Percentiles rank a stretch among this genome's conserved stretches.
phyloP scores from a whole-genome alignment of 2,797 vertebrate species.

The Crypturellus tataupa region DNA sequence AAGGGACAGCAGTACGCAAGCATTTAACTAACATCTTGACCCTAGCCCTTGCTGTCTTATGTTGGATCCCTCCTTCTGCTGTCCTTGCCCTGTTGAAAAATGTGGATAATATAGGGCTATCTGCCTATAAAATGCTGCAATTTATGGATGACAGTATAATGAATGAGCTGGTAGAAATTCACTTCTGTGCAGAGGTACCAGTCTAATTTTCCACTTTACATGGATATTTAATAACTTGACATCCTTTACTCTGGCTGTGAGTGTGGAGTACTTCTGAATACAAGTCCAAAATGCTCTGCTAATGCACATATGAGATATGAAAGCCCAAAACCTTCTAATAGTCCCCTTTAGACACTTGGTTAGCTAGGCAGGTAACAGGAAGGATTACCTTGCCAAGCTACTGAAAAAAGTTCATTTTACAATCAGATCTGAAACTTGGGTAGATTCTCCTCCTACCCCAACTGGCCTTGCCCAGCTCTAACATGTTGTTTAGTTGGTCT shows the following conservation, averaged over 20 bases:
- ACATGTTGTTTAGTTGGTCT: not conserved
- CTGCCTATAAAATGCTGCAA: not conserved
- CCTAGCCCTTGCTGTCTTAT: fast-evolving
- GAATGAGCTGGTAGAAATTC: not conserved
- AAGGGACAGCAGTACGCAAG: not conserved
- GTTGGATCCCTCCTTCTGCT: not conserved
- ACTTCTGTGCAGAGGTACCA: not conserved
- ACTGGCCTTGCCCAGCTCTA: not conserved
- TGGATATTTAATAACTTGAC: not conserved
- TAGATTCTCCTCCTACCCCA: not conserved
- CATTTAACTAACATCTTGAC: not conserved
- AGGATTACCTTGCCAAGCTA: not conserved
- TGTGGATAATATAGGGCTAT: not conserved
- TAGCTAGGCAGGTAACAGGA: not conserved
- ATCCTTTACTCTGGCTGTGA: not conserved
- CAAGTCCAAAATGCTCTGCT: not conserved
- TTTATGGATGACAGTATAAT: not conserved
- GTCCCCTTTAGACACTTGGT: fast-evolving
- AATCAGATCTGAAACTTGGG: not conserved
- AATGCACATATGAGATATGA: not conserved
- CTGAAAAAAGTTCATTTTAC: not conserved
- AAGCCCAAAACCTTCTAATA: not conserved
- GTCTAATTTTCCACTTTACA: constrained; percentile 8
- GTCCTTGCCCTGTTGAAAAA: not conserved
- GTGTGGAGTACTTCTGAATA: not conserved